Evolutionary conservation across 2,797 vertebrate genomes (phyloP).

Genomic region (Brachyalestes nurse): DNA sequence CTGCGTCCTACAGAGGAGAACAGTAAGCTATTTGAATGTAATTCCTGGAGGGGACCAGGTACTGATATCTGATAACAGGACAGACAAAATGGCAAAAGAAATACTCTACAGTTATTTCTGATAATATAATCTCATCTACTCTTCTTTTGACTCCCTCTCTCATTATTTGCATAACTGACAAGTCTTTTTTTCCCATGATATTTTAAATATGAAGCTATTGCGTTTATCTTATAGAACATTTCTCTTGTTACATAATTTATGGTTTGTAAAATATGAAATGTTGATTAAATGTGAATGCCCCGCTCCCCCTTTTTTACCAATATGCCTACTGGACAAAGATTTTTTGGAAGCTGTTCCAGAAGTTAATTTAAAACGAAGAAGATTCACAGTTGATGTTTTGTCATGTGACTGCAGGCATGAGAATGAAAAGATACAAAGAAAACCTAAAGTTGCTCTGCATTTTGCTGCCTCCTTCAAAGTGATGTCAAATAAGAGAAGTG

Average conservation of each 20-base stretch:
- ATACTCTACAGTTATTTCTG: neutral
- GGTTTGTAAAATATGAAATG: constrained; percentile 20
- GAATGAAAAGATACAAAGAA: neutral
- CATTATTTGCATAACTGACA: constrained; percentile 3
- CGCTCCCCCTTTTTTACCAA: neutral
- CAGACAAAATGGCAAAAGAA: neutral
- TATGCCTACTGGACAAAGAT: too few relatives aligned
- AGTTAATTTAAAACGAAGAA: neutral
- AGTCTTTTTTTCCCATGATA: neutral
- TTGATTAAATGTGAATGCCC: neutral
- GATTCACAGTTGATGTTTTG: neutral
- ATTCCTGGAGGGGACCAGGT: neutral
- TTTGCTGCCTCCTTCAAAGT: constrained; percentile 14
- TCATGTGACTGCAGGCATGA: neutral
- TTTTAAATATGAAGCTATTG: neutral
- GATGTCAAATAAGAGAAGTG: constrained; percentile 17
- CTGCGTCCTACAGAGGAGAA: neutral
- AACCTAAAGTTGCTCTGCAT: neutral
- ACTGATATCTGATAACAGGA: neutral
- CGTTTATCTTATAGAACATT: neutral
- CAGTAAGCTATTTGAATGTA: constrained; percentile 52
- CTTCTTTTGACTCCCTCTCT: neutral
- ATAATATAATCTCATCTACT: neutral
- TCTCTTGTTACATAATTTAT: constrained; percentile 16
- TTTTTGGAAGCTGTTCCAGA: constrained; percentile 9